Evolutionary conservation across 2,113 vertebrate species (phyloP), one percentile per base, ranked within the genome.

Genomic region (Calonectris borealis): DNA sequence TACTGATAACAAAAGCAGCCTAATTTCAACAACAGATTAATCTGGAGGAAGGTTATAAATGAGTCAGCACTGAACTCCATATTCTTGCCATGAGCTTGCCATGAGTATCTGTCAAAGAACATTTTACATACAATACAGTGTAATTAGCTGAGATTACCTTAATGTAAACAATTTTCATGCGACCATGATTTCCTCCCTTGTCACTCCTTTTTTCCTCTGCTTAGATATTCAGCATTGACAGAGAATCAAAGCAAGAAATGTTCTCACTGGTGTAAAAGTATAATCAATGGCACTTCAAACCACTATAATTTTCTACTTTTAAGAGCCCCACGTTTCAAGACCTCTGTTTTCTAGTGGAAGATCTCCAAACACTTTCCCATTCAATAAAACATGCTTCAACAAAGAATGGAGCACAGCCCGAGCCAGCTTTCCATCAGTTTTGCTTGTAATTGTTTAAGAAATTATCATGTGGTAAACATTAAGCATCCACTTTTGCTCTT

Each of bases 401-500:
- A 72, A 60, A 90, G 49, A 93, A 83, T 38, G 48, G n/a, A 78
- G 31, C 52, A 75, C 13, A 64, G 82, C 7, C 29, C 2, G 4
- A 86, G 60, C 60, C 90, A 94, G 58, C 6, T 96, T 96, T 86
- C 58, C 66, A 84, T 90, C 27, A 70, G 18, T 78, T 83, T 86
- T 80, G 1, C 60, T 73, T 92, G 24, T 92, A 95, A 91, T 91
- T 82, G 24, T 49, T 95, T 88, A 91, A 94, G 46, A 75, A 86
- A 94, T 93, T 90, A 87, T 87, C 40, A 72, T 90, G 55, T 94
- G 72, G 66, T 94, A 97, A 96, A 95, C 4, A 88, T 87, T 62
- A 84, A 48, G n/a, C 58, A 88, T 94, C 17, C 10, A 78, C 46
- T 89, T 83, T 72, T 89, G 49, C 61, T 88, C 70, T 90, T 80